A percentile compares a stretch with the other conserved stretches of the same genome.
Evolutionary conservation across 2,888 invertebrate genomes (phyloP).

Genomic region (Tipula confusa): DNA sequence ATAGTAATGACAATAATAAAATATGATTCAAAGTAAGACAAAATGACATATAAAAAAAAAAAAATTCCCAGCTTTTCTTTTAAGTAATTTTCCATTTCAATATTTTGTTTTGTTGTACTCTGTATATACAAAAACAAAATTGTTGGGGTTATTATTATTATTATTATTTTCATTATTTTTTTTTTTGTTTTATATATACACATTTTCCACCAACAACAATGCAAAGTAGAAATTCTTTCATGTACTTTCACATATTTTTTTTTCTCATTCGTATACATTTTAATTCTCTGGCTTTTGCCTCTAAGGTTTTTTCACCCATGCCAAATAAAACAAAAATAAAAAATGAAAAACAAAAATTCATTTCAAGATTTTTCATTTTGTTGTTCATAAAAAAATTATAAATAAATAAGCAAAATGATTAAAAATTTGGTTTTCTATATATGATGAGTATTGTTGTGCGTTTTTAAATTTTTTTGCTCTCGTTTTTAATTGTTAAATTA

Average conservation of each 20-base stretch:
- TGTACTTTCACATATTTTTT: background rate
- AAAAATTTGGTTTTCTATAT: background rate
- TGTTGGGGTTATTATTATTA: conserved; percentile 4
- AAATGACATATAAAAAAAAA: background rate
- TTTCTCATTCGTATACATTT: background rate
- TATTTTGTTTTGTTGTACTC: no score
- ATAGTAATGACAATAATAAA: background rate
- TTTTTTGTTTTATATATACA: background rate
- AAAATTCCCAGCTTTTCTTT: background rate
- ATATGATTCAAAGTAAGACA: background rate
- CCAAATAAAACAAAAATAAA: background rate
- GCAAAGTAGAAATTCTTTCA: background rate
- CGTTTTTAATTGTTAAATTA: conserved; percentile 12
- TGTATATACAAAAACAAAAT: background rate
- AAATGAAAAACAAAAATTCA: conserved; percentile 12
- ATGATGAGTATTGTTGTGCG: background rate
- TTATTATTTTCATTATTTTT: conserved; percentile 3
- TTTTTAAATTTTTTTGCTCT: no score
- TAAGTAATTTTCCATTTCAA: background rate
- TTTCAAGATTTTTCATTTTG: conserved; percentile 12
- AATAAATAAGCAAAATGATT: conserved; percentile 12
- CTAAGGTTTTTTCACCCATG: background rate
- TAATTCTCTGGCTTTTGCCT: background rate
- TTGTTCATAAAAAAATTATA: conserved; percentile 3
- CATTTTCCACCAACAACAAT: conserved; percentile 12